These are phyloP conservation scores for Chionoecetes opilio DNA, from an alignment of 1,140 invertebrate species.

Conservation along the genomic window DNA sequence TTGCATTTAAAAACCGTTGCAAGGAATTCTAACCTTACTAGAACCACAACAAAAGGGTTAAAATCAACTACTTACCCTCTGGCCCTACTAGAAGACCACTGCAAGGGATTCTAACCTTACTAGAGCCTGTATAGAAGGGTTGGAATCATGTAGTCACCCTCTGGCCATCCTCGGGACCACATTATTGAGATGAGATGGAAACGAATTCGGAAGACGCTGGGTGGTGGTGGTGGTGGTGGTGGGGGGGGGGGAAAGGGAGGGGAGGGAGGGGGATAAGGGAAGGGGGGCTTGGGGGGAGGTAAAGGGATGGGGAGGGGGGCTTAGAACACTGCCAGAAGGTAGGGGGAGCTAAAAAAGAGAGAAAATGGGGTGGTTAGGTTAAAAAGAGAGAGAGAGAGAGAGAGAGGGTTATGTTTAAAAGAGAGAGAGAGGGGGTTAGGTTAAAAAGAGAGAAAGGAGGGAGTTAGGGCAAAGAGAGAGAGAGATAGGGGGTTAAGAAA, in stretches of 20 bases:
- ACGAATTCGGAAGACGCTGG: not conserved
- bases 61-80: not conserved
- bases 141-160: not conserved
- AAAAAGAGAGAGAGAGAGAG: no score
- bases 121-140: not conserved
- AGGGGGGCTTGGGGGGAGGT: not conserved
- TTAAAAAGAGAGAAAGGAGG: not conserved
- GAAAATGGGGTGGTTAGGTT: no score
- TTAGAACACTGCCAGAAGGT: no score
- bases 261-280: not conserved
- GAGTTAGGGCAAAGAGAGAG: not conserved
- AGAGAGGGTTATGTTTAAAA: no score
- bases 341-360: no score
- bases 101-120: not conserved
- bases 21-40: no score
- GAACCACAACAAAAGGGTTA: not conserved
- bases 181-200: conserved; percentile 30
- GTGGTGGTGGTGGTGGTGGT: not conserved
- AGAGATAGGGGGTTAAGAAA: not conserved
- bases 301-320: not conserved
- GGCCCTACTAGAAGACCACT: not conserved
- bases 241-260: not conserved
- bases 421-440: not conserved
- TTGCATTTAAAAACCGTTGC: not conserved
- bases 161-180: not conserved